Evolutionary conservation across 2,797 vertebrate genomes (phyloP), one percentile per base, ranked within the genome.

Genomic region (Schizopygopsis malacanthus): DNA sequence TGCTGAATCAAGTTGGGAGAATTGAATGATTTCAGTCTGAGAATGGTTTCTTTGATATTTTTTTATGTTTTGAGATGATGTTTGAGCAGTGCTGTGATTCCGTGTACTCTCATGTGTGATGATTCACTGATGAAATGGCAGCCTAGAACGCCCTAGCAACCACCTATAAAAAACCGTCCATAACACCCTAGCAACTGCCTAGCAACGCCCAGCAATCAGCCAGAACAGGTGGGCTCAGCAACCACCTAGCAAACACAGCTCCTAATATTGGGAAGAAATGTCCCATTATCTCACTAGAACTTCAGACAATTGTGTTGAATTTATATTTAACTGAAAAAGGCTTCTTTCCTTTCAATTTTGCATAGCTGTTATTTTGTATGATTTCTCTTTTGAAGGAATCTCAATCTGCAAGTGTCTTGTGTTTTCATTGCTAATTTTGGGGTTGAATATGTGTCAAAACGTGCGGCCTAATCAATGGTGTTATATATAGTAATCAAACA

Each of bases 21-120:
- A 71, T 70, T 15, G 47, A 65, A 41, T 45, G 70, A 86, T 83
- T 85, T 59, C 45, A 86, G 37, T 25, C 41, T 39, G 63, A 85
- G 75, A 37, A 80, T 15, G 33, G 33, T 61, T 70, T 76, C 75
- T 89, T 89, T 85, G 79, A 87, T 81, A 82, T 84, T 37, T 25
- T 83, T 56, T 37, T 43, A 16, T 37, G 52, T 80, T 43, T 83
- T 84, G n/a, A 59, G n/a, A 47, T 28, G 50, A 54, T 71, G 47
- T 41, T 11, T 37, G 25, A 52, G 86, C 78, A 54, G n/a, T 72
- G 79, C 50, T 72, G 25, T 61, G 22, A 72, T 85, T 76, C 39
- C 56, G 50, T 73, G 28, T 33, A 72, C 22, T 75, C 65, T 71
- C 18, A 0, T 67, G n/a, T 79, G 56, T 33, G 59, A 77, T 65